Evolutionary conservation across 2,113 vertebrate genomes (phyloP), one percentile per base, ranked within the genome.

Genomic region (Rhegmatorhina hoffmannsi): DNA sequence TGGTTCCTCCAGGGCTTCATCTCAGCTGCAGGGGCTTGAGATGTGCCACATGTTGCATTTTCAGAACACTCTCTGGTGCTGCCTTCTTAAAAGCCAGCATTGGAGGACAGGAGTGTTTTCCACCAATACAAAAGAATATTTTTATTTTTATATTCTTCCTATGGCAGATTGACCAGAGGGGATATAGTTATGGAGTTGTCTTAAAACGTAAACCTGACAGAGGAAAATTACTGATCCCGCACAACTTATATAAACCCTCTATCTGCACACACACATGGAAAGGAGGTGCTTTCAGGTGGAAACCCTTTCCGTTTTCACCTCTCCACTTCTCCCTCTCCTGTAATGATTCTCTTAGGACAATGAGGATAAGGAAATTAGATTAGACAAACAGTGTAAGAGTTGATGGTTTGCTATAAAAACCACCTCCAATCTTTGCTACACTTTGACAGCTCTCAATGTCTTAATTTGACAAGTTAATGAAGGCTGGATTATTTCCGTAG

Each of bases 281-380:
- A 69, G 77, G 94, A 84, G 72, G 67, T 83, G 90, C 84, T 96
- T 96, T 77, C 49, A 33, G 67, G 8, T 95, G 96, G 36, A 89
- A 87, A 87, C 72, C 26, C 11, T 95, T 97, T 90, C 56, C 62
- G 79, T 94, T 96, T 94, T 96, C 84, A 74, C 75, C 88, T 64
- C 38, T 67, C 38, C 12, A 7, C 60, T 73, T 89, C 63, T 86
- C 28, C 28, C 29, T 64, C 33, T 75, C 85, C 53, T 91, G 76
- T 95, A 94, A 91, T 69, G 93, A 87, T 96, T 89, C 86, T 95
- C 88, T 78, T 83, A 97, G 95, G 96, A 96, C 84, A 68, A 56
- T 0, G 0, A 20, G 3, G n/a, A 82, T 29, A 87, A 94, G 90
- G 87, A 94, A 96, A 96, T 94, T 78, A 56, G 74, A 87, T 89